A percentile compares a stretch with the other conserved stretches of the same genome.
These are phyloP conservation scores for Pandemis corylana DNA, from an alignment of 2,888 invertebrate genomes.

Conservation along the genomic window DNA sequence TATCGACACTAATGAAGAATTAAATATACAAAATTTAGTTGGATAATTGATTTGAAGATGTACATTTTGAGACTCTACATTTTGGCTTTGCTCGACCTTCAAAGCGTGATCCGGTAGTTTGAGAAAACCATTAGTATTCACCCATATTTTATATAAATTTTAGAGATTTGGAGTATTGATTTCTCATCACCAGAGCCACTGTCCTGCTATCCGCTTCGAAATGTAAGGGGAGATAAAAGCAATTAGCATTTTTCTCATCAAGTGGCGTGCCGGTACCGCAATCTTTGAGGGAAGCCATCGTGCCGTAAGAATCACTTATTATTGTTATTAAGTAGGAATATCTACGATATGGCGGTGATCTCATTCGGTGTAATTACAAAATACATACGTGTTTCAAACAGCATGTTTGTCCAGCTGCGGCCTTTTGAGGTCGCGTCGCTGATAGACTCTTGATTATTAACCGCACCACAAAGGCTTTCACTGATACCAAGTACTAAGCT, in stretches of 20 bases:
- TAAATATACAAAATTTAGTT: no score
- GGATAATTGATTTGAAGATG: no score
- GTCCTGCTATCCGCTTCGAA: neutral
- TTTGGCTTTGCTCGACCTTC: no score
- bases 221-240: conserved; percentile 5
- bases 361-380: conserved; percentile 70
- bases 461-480: conserved; percentile 48
- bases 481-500: conserved; percentile 27
- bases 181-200: neutral
- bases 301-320: conserved; percentile 26
- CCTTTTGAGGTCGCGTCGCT: conserved; percentile 73
- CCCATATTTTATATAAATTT: no score
- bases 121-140: no score
- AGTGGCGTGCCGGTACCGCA: conserved; percentile 7
- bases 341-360: conserved; percentile 60
- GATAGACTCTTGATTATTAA: conserved; percentile 51
- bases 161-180: no score
- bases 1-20: no score
- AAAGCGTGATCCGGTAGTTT: no score
- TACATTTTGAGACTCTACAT: no score
- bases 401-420: conserved; percentile 76
- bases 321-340: conserved; percentile 34
- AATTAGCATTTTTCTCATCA: conserved; percentile 16
- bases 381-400: conserved; percentile 51
- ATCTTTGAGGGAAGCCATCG: neutral